phyloP scores from a whole-genome alignment of 2,888 invertebrate genomes.

The Phrixothrix hirtus region DNA sequence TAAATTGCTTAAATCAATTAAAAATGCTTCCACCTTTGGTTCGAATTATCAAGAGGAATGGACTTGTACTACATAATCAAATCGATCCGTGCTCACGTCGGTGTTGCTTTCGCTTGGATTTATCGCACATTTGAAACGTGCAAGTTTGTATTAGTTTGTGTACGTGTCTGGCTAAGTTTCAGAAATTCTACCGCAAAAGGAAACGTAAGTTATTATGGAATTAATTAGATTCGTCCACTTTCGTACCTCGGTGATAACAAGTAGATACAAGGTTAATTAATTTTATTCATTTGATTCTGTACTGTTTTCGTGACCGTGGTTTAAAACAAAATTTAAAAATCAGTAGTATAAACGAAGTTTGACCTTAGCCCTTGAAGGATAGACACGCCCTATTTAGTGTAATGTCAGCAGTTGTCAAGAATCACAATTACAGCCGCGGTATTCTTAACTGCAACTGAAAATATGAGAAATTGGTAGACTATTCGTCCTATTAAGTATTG shows the following conservation, averaged over 20 bases:
- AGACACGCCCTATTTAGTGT: too few relatives aligned
- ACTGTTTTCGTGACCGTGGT: too few relatives aligned
- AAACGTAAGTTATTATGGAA: constrained; percentile 14
- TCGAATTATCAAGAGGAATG: too few relatives aligned
- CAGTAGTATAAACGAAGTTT: too few relatives aligned
- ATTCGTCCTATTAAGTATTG: too few relatives aligned
- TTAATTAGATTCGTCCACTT: constrained; percentile 12
- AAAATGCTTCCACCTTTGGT: not conserved
- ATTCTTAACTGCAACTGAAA: too few relatives aligned
- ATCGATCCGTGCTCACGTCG: not conserved
- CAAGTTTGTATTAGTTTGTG: constrained; percentile 16
- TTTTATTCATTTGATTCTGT: not conserved
- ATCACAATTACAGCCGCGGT: too few relatives aligned
- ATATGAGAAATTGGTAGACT: too few relatives aligned
- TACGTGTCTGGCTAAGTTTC: constrained; percentile 11
- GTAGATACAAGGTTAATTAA: constrained; percentile 6
- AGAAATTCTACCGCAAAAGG: constrained; percentile 8
- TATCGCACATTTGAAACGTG: constrained; percentile 13
- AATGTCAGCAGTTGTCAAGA: too few relatives aligned
- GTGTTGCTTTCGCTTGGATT: constrained; percentile 8
- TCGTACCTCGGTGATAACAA: not conserved
- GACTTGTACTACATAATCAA: not conserved
- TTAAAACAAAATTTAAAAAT: too few relatives aligned
- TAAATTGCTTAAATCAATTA: too few relatives aligned
- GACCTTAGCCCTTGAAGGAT: too few relatives aligned